Conservation (phyloP, 2,797 vertebrate genomes). For the Argyrosomus regius region DNA sequence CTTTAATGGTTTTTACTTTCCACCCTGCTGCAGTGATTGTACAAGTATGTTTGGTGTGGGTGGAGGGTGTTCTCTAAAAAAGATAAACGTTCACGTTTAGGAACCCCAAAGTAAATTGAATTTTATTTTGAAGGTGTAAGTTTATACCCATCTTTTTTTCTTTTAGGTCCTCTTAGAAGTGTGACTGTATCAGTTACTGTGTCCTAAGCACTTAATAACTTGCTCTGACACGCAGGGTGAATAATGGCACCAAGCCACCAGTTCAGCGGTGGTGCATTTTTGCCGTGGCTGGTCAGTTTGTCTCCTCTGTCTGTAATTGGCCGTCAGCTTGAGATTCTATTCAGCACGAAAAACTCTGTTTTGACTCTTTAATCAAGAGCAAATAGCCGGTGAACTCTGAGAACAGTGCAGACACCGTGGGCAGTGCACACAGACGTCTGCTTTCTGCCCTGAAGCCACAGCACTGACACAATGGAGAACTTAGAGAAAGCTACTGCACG, state of each 20-base stretch:
- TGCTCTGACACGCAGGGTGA: slow-evolving; percentile 33
- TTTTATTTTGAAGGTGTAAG: neutral
- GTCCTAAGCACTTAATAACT: slow-evolving; percentile 35
- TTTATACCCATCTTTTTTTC: neutral
- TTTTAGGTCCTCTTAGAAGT: neutral
- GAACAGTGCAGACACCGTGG: neutral
- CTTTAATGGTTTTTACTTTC: neutral
- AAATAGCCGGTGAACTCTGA: slow-evolving; percentile 6
- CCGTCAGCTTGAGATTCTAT: slow-evolving; percentile 17
- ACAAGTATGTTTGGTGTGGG: neutral
- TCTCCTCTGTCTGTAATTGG: slow-evolving; percentile 17
- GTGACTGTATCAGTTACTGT: neutral
- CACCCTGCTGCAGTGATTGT: neutral
- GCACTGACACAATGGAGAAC: neutral
- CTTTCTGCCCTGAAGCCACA: neutral
- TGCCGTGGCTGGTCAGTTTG: slow-evolving; percentile 31
- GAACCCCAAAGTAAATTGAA: slow-evolving; percentile 3
- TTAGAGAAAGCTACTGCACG: neutral
- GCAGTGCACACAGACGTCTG: neutral
- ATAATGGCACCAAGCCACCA: slow-evolving; percentile 33
- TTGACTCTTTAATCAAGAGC: slow-evolving; percentile 30
- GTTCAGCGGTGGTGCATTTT: slow-evolving; percentile 43
- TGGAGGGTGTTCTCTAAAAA: slow-evolving; percentile 1
- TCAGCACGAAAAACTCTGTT: slow-evolving; percentile 19
- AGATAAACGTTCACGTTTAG: neutral